Evolutionary conservation across 2,888 invertebrate genomes (phyloP).

Genomic region (Balanococcus diminutus): DNA sequence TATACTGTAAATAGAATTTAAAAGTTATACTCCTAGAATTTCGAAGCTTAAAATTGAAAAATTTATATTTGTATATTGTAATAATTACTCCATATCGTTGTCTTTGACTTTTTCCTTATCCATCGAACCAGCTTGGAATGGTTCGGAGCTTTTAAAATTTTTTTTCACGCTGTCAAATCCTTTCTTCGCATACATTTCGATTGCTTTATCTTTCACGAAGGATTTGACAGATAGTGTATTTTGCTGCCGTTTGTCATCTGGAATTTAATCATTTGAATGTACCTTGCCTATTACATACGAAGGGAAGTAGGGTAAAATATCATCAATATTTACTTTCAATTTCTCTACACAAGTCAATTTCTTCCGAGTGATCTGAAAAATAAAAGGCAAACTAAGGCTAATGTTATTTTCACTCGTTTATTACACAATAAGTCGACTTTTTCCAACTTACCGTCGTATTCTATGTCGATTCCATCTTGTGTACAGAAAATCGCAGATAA

Average conservation of each 20-base stretch:
- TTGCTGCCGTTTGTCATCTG: constrained; percentile 40
- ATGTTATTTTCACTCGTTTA: neutral
- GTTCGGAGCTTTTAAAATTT: constrained; percentile 29
- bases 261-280: neutral
- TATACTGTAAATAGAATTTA: constrained; percentile 11
- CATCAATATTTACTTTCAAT: neutral
- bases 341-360: neutral
- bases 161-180: constrained; percentile 38
- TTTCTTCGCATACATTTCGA: constrained; percentile 48
- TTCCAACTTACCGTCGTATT: neutral
- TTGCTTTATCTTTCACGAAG: constrained; percentile 45
- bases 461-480: neutral
- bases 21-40: neutral
- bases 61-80: neutral
- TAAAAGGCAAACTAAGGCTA: neutral
- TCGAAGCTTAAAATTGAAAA: neutral
- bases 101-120: constrained; percentile 40
- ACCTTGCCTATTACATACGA: too few species aligned
- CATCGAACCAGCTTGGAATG: constrained; percentile 7
- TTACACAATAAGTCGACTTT: neutral
- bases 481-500: neutral
- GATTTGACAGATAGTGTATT: constrained; percentile 44
- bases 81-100: constrained; percentile 29
- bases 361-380: neutral
- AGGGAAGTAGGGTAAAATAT: too few species aligned